Evolutionary conservation across 2,888 invertebrate genomes (phyloP).

Genomic region (Nomada hirtipes): DNA sequence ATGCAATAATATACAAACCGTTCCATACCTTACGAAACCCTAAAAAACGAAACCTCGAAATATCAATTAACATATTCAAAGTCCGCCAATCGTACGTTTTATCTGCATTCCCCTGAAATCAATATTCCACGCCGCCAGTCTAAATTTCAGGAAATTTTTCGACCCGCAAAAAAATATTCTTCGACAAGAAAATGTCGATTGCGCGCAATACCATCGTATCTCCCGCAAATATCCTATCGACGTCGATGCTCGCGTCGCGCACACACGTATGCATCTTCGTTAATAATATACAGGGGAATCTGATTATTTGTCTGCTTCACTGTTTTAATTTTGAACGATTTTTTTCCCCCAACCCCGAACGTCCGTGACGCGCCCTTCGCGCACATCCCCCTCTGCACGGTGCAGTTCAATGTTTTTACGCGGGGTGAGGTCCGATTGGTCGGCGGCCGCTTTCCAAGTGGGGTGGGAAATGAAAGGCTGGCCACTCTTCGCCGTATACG

Average conservation of each 20-base stretch:
- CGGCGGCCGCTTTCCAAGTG: slow-evolving; percentile 65
- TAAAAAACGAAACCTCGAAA: too few species aligned
- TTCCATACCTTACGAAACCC: too few species aligned
- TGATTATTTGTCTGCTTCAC: slow-evolving; percentile 83
- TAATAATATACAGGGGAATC: slow-evolving; percentile 83
- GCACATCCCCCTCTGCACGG: slow-evolving; percentile 37
- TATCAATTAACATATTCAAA: too few species aligned
- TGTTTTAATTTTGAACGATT: slow-evolving; percentile 82
- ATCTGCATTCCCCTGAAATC: too few species aligned
- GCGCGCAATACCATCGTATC: neutral
- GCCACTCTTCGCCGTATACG: slow-evolving; percentile 67
- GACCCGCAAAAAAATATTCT: too few species aligned
- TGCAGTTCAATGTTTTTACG: slow-evolving; percentile 77
- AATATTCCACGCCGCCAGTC: too few species aligned
- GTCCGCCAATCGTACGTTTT: too few species aligned
- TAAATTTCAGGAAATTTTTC: too few species aligned
- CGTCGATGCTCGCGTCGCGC: slow-evolving; percentile 76
- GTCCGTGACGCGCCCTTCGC: slow-evolving; percentile 47
- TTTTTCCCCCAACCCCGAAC: slow-evolving; percentile 63
- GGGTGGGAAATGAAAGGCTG: slow-evolving; percentile 73
- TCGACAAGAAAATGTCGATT: neutral
- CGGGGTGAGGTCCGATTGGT: slow-evolving; percentile 76
- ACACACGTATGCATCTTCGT: slow-evolving; percentile 74
- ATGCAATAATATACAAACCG: too few species aligned
- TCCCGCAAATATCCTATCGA: slow-evolving; percentile 72